Percentiles rank a stretch among this genome's conserved stretches.
Evolutionary conservation across 2,113 vertebrate genomes (phyloP).

Genomic region (Capricornis sumatraensis): DNA sequence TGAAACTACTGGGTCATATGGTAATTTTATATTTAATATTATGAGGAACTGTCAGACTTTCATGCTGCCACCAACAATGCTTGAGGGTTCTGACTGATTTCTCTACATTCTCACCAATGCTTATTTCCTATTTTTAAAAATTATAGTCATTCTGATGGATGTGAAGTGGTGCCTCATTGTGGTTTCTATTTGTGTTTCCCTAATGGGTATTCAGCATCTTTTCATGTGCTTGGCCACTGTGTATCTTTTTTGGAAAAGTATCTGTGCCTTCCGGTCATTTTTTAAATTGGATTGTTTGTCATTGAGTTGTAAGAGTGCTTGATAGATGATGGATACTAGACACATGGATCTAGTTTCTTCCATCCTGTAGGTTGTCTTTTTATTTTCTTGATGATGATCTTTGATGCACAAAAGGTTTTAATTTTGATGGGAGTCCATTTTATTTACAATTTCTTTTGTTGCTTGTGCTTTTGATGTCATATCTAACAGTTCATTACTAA

Average conservation of each 20-base stretch:
- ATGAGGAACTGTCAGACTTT: neutral
- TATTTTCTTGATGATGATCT: neutral
- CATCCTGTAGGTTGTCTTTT: neutral
- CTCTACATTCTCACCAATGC: neutral
- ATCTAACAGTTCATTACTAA: neutral
- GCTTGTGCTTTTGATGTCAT: neutral
- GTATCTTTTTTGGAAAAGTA: neutral
- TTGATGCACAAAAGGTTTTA: neutral
- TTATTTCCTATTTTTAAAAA: neutral
- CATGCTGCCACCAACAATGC: neutral
- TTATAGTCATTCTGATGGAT: neutral
- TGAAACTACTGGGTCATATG: neutral
- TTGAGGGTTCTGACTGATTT: neutral
- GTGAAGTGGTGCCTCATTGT: neutral
- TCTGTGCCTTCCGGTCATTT: neutral
- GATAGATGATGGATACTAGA: neutral
- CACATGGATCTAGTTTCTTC: neutral
- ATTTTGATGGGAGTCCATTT: neutral
- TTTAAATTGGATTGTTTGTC: neutral
- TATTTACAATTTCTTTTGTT: neutral
- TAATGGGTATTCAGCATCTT: neutral
- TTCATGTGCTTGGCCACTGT: neutral
- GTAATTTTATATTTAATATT: conserved; percentile 1
- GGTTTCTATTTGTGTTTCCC: neutral
- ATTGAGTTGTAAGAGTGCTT: neutral